Evolutionary conservation across 2,797 vertebrate genomes (phyloP).

Genomic region (Takifugu rubripes): DNA sequence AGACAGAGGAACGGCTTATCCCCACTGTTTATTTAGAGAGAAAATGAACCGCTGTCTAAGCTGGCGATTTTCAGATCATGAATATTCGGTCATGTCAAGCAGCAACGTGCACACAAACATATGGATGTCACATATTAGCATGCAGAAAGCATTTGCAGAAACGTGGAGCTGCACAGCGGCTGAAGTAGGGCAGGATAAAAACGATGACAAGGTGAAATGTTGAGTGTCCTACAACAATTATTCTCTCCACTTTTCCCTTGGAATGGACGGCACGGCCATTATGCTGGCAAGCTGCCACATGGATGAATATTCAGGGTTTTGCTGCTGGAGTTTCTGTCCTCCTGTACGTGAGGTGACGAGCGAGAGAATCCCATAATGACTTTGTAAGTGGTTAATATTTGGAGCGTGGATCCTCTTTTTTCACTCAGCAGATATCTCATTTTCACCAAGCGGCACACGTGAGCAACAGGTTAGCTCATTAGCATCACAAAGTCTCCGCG

Average conservation of each 20-base stretch:
- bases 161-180: slow-evolving; percentile 10
- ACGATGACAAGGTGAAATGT: slow-evolving; percentile 59
- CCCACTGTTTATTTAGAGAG: slow-evolving; percentile 47
- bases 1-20: slow-evolving; percentile 5
- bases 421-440: slow-evolving; percentile 42
- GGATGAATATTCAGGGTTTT: slow-evolving; percentile 53
- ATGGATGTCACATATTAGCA: slow-evolving; percentile 1
- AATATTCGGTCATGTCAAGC: slow-evolving; percentile 16
- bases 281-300: slow-evolving; percentile 53
- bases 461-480: slow-evolving; percentile 46
- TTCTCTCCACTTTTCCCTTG: slow-evolving; percentile 39
- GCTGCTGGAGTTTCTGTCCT: slow-evolving; percentile 25
- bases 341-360: slow-evolving; percentile 15
- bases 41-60: slow-evolving; percentile 43
- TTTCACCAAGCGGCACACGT: slow-evolving; percentile 29
- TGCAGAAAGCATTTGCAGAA: not conserved
- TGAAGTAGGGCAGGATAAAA: slow-evolving; percentile 34
- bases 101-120: slow-evolving; percentile 3
- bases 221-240: slow-evolving; percentile 54
- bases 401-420: slow-evolving; percentile 26
- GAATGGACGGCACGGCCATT: slow-evolving; percentile 53
- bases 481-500: slow-evolving; percentile 29
- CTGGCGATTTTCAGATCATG: slow-evolving; percentile 42
- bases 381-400: slow-evolving; percentile 39
- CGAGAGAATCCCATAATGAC: slow-evolving; percentile 44